Conservation (phyloP, 2,797 vertebrate species). For the Carapus acus region DNA sequence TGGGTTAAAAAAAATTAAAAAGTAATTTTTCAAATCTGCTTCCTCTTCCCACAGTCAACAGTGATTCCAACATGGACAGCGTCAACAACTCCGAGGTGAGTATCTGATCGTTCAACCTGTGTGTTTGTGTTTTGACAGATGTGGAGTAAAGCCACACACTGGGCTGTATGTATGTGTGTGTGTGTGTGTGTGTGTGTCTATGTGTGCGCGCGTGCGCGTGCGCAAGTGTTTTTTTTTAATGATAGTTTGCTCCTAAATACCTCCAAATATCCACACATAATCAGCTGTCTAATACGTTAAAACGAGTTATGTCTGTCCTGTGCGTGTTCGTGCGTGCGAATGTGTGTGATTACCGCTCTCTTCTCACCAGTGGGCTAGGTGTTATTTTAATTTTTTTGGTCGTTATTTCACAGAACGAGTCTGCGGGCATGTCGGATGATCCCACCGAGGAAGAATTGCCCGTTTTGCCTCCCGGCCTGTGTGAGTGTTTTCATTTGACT, state of each 20-base stretch:
- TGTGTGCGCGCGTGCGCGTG: no score
- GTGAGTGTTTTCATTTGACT: constrained; percentile 50
- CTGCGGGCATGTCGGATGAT: constrained; percentile 57
- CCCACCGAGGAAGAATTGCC: constrained; percentile 64
- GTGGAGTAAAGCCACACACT: not conserved
- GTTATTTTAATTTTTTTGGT: constrained; percentile 5
- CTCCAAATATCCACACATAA: no score
- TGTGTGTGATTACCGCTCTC: no score
- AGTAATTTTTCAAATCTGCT: constrained; percentile 1
- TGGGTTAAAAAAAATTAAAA: no score
- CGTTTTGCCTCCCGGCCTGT: constrained; percentile 64
- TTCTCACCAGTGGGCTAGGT: constrained; percentile 21
- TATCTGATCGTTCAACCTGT: constrained; percentile 6
- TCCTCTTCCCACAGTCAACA: constrained; percentile 36
- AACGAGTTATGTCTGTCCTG: no score
- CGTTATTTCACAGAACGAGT: constrained; percentile 64
- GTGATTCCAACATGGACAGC: constrained; percentile 67
- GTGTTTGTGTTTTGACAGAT: constrained; percentile 11
- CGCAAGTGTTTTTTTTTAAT: no score
- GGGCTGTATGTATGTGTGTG: not conserved
- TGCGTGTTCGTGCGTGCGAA: no score
- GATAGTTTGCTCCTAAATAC: no score
- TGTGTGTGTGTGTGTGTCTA: no score
- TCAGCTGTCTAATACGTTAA: no score
- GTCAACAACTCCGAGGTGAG: constrained; percentile 73